These are phyloP conservation scores for Eilema caniola DNA, from an alignment of 2,888 invertebrate species.

Conservation along the genomic window DNA sequence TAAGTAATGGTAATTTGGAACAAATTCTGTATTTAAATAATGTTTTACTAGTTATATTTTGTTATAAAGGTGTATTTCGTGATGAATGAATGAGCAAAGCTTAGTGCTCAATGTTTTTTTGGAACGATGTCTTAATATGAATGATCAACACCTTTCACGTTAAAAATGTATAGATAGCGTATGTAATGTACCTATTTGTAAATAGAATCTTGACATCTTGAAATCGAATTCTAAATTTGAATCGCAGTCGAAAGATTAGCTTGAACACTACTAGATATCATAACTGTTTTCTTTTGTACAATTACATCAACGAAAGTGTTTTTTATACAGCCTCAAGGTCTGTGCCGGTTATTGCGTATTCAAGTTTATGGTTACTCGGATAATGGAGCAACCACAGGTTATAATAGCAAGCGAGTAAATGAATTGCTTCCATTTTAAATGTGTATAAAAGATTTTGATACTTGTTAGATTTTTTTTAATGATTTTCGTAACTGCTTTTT, in stretches of 20 bases:
- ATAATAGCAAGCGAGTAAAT: slow-evolving; percentile 53
- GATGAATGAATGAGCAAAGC: no score
- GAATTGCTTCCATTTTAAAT: slow-evolving; percentile 34
- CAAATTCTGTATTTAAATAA: no score
- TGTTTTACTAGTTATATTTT: no score
- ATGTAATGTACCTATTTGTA: no score
- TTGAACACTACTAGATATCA: background rate
- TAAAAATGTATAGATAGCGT: no score
- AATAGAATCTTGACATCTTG: background rate
- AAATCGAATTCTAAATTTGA: background rate
- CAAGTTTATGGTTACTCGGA: slow-evolving; percentile 61
- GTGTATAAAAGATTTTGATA: slow-evolving; percentile 27
- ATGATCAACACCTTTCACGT: no score
- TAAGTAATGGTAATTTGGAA: no score
- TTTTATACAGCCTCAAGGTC: slow-evolving; percentile 45
- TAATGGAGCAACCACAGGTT: slow-evolving; percentile 47
- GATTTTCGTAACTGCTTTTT: background rate
- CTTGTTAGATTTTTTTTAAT: slow-evolving; percentile 11
- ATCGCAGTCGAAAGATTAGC: background rate
- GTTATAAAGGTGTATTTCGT: no score
- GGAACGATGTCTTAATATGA: no score
- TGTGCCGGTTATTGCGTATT: slow-evolving; percentile 52
- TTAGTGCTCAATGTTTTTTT: no score
- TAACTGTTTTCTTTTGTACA: slow-evolving; percentile 26
- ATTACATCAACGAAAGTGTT: slow-evolving; percentile 49